phyloP scores from a whole-genome alignment of 2,888 invertebrate species.

The Heterodera filipjevi region DNA sequence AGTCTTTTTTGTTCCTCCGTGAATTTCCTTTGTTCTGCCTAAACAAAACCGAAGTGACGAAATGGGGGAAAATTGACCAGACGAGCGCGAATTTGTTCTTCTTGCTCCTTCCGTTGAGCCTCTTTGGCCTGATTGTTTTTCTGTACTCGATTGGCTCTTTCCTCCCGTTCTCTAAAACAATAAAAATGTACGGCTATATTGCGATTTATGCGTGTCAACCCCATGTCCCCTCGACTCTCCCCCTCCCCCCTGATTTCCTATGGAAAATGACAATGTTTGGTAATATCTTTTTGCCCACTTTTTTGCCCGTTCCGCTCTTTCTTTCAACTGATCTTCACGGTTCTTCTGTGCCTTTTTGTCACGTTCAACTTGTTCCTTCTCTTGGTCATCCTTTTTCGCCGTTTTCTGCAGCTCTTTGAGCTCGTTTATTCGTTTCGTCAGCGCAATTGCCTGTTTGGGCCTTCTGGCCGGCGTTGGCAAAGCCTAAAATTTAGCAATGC shows the following conservation, averaged over 20 bases:
- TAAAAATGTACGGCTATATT: too few species aligned
- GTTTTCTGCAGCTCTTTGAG: conserved; percentile 2
- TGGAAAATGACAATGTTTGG: background rate
- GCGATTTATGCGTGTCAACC: too few species aligned
- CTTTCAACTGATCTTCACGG: conserved; percentile 27
- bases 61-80: background rate
- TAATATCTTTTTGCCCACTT: conserved; percentile 9
- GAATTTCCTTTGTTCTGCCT: background rate
- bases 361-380: conserved; percentile 22
- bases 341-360: conserved; percentile 29
- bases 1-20: conserved; percentile 16
- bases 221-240: too few species aligned
- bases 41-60: background rate
- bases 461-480: conserved; percentile 21
- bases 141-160: conserved; percentile 30
- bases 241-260: too few species aligned
- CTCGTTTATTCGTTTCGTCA: conserved; percentile 29
- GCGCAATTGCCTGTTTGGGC: conserved; percentile 9
- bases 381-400: conserved; percentile 9
- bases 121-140: conserved; percentile 28
- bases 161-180: conserved; percentile 31
- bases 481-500: background rate
- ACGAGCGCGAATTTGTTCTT: background rate
- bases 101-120: conserved; percentile 21
- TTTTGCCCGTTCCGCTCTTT: conserved; percentile 32